These are phyloP conservation scores for Aleiodes alternator DNA, from an alignment of 2,888 invertebrate genomes.

Conservation along the genomic window DNA sequence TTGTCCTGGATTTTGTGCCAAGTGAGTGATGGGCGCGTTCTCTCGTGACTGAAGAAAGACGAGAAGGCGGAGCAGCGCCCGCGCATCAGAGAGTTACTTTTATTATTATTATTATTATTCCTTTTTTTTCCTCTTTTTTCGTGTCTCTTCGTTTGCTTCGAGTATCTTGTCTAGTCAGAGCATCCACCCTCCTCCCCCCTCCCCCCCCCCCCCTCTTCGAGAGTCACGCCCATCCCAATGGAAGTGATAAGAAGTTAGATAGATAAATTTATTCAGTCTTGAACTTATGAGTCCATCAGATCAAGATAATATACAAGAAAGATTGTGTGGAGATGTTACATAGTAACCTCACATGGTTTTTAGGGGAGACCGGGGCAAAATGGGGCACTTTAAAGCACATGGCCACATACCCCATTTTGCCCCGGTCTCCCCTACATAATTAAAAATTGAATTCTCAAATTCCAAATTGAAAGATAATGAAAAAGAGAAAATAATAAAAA, in stretches of 20 bases:
- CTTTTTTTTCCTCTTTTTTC: not conserved
- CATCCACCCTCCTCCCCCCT: constrained; percentile 47
- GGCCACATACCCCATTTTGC: too few relatives aligned
- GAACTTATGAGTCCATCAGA: too few relatives aligned
- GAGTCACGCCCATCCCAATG: constrained; percentile 55
- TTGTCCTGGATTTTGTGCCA: not conserved
- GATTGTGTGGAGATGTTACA: too few relatives aligned
- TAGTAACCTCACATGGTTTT: too few relatives aligned
- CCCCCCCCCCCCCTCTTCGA: constrained; percentile 31
- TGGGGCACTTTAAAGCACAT: too few relatives aligned
- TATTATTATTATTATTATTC: constrained; percentile 9
- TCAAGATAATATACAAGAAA: too few relatives aligned
- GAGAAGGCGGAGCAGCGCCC: constrained; percentile 55
- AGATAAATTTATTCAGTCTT: too few relatives aligned
- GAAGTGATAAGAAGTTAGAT: constrained; percentile 26
- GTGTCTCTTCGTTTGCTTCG: not conserved
- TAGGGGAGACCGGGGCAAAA: too few relatives aligned
- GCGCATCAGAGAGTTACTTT: constrained; percentile 52
- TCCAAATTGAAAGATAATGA: too few relatives aligned
- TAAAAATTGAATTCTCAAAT: too few relatives aligned
- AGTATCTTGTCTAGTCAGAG: constrained; percentile 57
- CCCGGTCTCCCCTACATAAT: too few relatives aligned
- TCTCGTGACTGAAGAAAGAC: constrained; percentile 42
- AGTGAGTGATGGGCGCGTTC: constrained; percentile 40
- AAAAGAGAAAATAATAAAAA: too few relatives aligned